Percentiles rank a stretch among this genome's conserved stretches.
Conservation (phyloP, 2,113 vertebrate genomes). For the Isurus oxyrinchus region DNA sequence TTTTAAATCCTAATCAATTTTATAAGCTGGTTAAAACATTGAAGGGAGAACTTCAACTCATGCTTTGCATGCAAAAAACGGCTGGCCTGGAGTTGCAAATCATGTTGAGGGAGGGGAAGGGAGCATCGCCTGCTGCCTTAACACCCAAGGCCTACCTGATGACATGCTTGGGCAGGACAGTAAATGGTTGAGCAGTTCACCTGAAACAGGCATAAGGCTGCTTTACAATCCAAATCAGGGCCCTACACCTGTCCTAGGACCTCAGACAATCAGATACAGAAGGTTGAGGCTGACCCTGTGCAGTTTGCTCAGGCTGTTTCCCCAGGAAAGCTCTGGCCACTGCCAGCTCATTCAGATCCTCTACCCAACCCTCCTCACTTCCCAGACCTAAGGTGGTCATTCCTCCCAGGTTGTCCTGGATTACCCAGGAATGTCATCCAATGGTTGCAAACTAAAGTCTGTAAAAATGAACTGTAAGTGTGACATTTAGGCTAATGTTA, state of each 20-base stretch:
- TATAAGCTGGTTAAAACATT: neutral
- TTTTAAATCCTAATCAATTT: too few species aligned
- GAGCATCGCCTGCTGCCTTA: neutral
- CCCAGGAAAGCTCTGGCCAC: neutral
- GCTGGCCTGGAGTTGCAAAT: too few species aligned
- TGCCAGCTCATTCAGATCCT: neutral
- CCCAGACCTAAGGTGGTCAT: too few species aligned
- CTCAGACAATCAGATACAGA: too few species aligned
- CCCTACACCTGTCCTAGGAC: too few species aligned
- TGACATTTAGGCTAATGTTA: neutral
- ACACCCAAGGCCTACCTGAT: neutral
- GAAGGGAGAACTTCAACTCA: neutral
- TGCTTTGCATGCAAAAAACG: neutral
- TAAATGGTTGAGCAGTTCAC: neutral
- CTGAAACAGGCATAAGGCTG: neutral
- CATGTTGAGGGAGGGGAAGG: too few species aligned
- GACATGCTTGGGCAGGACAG: neutral
- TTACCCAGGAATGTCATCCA: too few species aligned
- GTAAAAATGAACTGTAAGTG: neutral
- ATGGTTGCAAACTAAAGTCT: neutral
- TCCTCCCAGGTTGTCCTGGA: too few species aligned
- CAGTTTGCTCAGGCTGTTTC: neutral
- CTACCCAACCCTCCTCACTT: too few species aligned
- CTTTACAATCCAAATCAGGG: neutral
- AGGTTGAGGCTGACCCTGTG: too few species aligned